phyloP scores from a whole-genome alignment of 1,140 invertebrate species.

The Papilio dardanus region DNA sequence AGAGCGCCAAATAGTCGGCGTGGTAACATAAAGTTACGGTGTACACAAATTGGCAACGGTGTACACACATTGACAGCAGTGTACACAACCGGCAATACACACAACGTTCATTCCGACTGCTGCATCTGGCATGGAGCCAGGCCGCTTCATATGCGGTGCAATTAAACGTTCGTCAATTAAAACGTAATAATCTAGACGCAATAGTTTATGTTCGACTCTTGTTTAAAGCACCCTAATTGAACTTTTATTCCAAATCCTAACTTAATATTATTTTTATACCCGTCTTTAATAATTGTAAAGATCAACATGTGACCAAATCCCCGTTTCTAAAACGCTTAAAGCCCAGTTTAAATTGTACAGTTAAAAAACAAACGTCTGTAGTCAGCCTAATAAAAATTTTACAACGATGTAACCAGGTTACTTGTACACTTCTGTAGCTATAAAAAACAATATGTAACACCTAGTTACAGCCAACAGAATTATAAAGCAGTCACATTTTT shows the following conservation, averaged over 20 bases:
- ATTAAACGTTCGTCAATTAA: background rate
- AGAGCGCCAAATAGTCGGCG: background rate
- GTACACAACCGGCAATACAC: background rate
- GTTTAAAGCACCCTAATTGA: too few species aligned
- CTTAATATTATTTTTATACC: too few species aligned
- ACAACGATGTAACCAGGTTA: too few species aligned
- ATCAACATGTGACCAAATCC: too few species aligned
- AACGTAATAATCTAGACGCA: background rate
- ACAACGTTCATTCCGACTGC: background rate
- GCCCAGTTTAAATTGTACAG: too few species aligned
- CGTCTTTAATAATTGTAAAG: too few species aligned
- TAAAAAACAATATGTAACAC: background rate
- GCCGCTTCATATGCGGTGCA: background rate
- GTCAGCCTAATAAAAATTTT: too few species aligned
- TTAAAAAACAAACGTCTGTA: too few species aligned
- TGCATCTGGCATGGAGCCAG: background rate
- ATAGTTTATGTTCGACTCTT: background rate
- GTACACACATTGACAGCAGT: background rate
- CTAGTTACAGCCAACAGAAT: background rate
- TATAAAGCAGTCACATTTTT: too few species aligned
- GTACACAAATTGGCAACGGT: background rate
- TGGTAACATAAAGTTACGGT: slow-evolving; percentile 3
- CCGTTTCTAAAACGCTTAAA: too few species aligned
- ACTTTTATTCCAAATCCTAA: too few species aligned
- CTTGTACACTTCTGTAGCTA: too few species aligned